phyloP scores from a whole-genome alignment of 1,140 invertebrate genomes.

The Lethocerus indicus region DNA sequence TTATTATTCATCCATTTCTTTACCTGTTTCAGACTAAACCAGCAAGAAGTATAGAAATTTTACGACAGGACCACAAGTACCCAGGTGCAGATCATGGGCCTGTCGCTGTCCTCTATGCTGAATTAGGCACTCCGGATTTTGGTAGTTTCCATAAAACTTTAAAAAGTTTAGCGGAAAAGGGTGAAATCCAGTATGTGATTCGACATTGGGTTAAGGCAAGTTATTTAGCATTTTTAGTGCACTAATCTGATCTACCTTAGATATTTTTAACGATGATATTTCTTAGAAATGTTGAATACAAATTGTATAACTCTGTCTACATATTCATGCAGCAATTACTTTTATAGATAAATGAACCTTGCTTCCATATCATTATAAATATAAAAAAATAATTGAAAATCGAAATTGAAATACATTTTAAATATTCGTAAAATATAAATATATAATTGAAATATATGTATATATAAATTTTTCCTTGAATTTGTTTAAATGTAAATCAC shows the following conservation, averaged over 20 bases:
- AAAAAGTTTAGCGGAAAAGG: conserved; percentile 39
- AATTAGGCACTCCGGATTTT: conserved; percentile 64
- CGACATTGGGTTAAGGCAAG: conserved; percentile 66
- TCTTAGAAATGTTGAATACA: too few species aligned
- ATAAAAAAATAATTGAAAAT: too few species aligned
- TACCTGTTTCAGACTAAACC: not conserved
- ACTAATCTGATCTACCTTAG: not conserved
- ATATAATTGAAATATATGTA: too few species aligned
- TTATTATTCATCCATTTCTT: not conserved
- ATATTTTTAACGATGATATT: too few species aligned
- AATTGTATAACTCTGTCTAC: too few species aligned
- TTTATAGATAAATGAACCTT: too few species aligned
- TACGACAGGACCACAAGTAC: conserved; percentile 73
- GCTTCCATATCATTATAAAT: too few species aligned
- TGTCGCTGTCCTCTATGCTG: conserved; percentile 68
- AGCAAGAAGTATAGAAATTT: conserved; percentile 33
- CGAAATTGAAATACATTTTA: too few species aligned
- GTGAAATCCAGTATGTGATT: conserved; percentile 68
- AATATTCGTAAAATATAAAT: too few species aligned
- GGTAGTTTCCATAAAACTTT: conserved; percentile 53
- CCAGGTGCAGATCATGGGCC: conserved; percentile 47
- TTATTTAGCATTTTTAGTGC: not conserved
- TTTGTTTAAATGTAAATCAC: too few species aligned
- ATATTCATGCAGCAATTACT: too few species aligned
- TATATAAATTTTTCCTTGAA: too few species aligned